These are phyloP conservation scores for Holacanthella duospinosa DNA, from an alignment of 2,888 invertebrate species.

Conservation along the genomic window DNA sequence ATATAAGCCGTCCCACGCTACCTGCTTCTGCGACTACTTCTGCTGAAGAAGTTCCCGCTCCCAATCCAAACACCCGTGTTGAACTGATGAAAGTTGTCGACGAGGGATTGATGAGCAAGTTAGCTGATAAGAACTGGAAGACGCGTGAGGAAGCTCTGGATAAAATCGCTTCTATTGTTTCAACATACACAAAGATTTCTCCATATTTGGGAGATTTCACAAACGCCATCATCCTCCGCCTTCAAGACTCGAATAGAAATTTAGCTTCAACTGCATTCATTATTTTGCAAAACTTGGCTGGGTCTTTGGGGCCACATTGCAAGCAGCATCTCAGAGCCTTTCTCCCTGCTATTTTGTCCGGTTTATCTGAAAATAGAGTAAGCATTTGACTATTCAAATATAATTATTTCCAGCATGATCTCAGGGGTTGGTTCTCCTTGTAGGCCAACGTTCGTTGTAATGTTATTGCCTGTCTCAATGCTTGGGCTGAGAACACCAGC, in stretches of 20 bases:
- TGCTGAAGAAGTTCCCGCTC: conserved; percentile 43
- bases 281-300: conserved; percentile 69
- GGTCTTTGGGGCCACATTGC: conserved; percentile 69
- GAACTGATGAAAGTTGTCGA: conserved; percentile 17
- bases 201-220: conserved; percentile 74
- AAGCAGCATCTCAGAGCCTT: conserved; percentile 68
- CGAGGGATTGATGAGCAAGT: conserved; percentile 32
- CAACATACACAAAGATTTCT: conserved; percentile 63
- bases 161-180: conserved; percentile 59
- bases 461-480: conserved; percentile 69
- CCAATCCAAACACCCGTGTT: conserved; percentile 52
- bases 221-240: conserved; percentile 61
- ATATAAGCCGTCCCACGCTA: not conserved
- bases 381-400: conserved; percentile 17
- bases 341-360: conserved; percentile 68
- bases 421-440: no score
- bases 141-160: conserved; percentile 60
- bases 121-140: conserved; percentile 43
- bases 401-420: not conserved
- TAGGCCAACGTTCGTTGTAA: conserved; percentile 71
- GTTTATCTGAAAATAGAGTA: conserved; percentile 61
- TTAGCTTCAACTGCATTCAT: conserved; percentile 72
- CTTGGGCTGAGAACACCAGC: conserved; percentile 73
- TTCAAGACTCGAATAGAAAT: conserved; percentile 85
- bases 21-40: not conserved